phyloP scores from a whole-genome alignment of 2,797 vertebrate genomes.

The Typhlichthys eigenmanni region DNA sequence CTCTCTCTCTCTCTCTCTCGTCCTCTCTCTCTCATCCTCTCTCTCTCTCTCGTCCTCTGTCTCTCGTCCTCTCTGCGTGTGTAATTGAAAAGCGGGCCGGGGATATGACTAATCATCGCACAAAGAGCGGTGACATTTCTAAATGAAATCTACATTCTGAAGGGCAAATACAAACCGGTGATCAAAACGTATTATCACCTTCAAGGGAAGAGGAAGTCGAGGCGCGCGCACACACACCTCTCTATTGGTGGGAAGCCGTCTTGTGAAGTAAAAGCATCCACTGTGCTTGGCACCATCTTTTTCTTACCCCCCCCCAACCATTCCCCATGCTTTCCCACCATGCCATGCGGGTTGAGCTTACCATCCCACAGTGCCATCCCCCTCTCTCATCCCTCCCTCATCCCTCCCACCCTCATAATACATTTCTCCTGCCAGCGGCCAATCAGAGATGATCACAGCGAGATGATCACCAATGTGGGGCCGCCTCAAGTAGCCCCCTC shows the following conservation, averaged over 20 bases:
- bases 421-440: no score
- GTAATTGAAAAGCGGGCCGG: slow-evolving; percentile 24
- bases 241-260: slow-evolving; percentile 24
- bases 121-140: slow-evolving; percentile 48
- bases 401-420: no score
- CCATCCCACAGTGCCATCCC: no score
- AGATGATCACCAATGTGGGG: no score
- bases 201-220: slow-evolving; percentile 13
- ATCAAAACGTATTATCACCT: slow-evolving; percentile 36
- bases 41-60: no score
- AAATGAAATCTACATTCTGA: slow-evolving; percentile 44
- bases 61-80: neutral
- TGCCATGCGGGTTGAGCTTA: no score
- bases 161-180: slow-evolving; percentile 31
- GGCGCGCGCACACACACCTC: neutral
- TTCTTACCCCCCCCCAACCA: neutral
- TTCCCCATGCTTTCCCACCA: no score
- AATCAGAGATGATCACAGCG: no score
- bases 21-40: no score
- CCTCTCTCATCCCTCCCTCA: no score
- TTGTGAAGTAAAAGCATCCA: slow-evolving; percentile 8
- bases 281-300: neutral
- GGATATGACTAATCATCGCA: slow-evolving; percentile 54
- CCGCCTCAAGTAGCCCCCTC: no score
- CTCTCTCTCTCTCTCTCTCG: neutral